Conservation (phyloP, 1,140 invertebrate genomes). For the Drosophila sp. region DNA sequence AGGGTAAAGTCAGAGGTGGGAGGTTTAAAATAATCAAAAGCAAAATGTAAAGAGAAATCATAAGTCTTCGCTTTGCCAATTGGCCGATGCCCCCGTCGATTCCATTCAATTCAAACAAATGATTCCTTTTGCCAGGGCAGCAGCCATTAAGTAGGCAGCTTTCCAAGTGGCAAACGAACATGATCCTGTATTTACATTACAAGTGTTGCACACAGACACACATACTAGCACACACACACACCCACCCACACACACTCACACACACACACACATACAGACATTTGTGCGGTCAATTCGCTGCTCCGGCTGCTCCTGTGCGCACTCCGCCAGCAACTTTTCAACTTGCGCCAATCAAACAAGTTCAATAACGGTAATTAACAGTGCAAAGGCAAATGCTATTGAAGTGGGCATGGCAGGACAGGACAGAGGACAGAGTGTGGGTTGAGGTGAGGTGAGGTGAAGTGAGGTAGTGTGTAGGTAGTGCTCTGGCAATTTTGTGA, state of each 20-base stretch:
- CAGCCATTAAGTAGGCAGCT: slow-evolving; percentile 25
- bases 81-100: background rate
- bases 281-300: slow-evolving; percentile 48
- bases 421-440: background rate
- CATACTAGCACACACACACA: background rate
- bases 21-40: no score
- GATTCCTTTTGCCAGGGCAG: slow-evolving; percentile 4
- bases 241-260: background rate
- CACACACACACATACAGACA: slow-evolving; percentile 7
- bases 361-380: slow-evolving; percentile 79
- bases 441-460: background rate
- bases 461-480: background rate
- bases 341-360: slow-evolving; percentile 76
- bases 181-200: slow-evolving; percentile 43
- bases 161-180: slow-evolving; percentile 45
- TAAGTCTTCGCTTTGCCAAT: slow-evolving; percentile 1
- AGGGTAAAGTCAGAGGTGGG: background rate
- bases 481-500: slow-evolving; percentile 64
- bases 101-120: slow-evolving; percentile 34
- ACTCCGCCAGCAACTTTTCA: slow-evolving; percentile 57
- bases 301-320: slow-evolving; percentile 13
- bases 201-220: slow-evolving; percentile 30
- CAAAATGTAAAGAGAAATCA: slow-evolving; percentile 1
- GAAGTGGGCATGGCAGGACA: slow-evolving; percentile 2
- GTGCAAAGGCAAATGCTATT: slow-evolving; percentile 58